These are phyloP conservation scores for Thymelicus acteon DNA, from an alignment of 2,888 invertebrate genomes.

Conservation along the genomic window DNA sequence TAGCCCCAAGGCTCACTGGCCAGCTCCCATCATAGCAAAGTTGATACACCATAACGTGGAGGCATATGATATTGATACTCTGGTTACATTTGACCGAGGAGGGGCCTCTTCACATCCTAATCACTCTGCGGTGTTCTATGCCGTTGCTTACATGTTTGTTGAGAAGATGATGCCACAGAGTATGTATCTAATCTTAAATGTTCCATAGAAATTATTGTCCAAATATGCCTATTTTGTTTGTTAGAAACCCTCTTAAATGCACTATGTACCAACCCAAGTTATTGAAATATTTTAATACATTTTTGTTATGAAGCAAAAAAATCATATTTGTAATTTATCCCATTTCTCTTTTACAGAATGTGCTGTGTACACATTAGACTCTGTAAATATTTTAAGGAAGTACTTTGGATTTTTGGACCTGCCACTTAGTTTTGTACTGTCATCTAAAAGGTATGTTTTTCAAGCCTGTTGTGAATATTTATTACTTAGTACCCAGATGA, in stretches of 20 bases:
- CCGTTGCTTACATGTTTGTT: constrained; percentile 91
- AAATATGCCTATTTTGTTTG: too few relatives aligned
- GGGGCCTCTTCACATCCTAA: constrained; percentile 97
- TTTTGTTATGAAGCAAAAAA: too few relatives aligned
- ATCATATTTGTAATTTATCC: too few relatives aligned
- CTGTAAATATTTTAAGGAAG: constrained; percentile 93
- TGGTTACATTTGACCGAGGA: constrained; percentile 97
- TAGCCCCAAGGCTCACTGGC: constrained; percentile 91
- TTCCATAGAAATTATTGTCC: too few relatives aligned
- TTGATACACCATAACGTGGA: constrained; percentile 86
- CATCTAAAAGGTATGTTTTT: constrained; percentile 88
- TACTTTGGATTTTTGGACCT: constrained; percentile 94
- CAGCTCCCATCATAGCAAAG: constrained; percentile 79
- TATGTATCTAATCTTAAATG: constrained; percentile 70
- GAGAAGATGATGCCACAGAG: constrained; percentile 90
- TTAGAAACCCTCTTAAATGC: too few relatives aligned
- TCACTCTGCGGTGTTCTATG: constrained; percentile 94
- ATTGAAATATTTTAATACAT: too few relatives aligned
- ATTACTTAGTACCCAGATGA: too few relatives aligned
- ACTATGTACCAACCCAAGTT: too few relatives aligned
- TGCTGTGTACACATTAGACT: constrained; percentile 92
- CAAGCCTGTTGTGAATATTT: not conserved
- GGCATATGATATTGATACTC: constrained; percentile 90
- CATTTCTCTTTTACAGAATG: constrained; percentile 86
- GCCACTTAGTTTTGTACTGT: constrained; percentile 90